Evolutionary conservation across 1,140 invertebrate species (phyloP), one percentile per base, ranked within the genome.

Genomic region (Drosophila watanabei): DNA sequence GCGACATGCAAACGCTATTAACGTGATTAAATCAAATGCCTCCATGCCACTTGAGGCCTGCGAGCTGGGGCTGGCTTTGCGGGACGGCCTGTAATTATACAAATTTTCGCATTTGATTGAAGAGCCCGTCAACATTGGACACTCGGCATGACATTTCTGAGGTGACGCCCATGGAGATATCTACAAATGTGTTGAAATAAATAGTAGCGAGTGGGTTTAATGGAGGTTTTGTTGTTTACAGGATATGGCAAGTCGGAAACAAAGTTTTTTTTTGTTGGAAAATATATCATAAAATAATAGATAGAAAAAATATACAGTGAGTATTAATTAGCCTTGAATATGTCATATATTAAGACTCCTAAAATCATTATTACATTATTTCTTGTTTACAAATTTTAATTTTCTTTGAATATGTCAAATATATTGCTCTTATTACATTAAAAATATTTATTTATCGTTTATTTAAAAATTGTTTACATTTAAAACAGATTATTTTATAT

Each of bases 21-120:
- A 82, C 79, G 71, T 89, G 86, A 89, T 90, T 90, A 89, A 90
- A 89, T 90, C 86, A 85, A 90, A 75, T 73, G 64, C 66, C 66
- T 56, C 54, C n/a, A n/a, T 46, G 52, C 43, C 68, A 65, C 75
- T 65, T 60, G 72, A 56, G 70, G 68, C 30, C 48, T 39, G 64
- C 46, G 24, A 20, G n/a, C 35, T 41, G 43, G 24, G 72, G 48
- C 41, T 46, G 39, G 41, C 52, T 9, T 3, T 35, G 32, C 37
- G 35, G 28, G 14, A 8, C 76, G 56, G 70, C 64, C 75, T 80
- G 70, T 86, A 89, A 89, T 89, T 89, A 90, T 80, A 86, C 84
- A 78, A 88, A 87, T 63, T 89, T 84, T 85, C 70, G 66, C 79
- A 90, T 89, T 89, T 82, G 86, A 86, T 90, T 89, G 86, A 90